Conservation (phyloP, 2,888 invertebrate species). For the Lasioglossum zephyrum region DNA sequence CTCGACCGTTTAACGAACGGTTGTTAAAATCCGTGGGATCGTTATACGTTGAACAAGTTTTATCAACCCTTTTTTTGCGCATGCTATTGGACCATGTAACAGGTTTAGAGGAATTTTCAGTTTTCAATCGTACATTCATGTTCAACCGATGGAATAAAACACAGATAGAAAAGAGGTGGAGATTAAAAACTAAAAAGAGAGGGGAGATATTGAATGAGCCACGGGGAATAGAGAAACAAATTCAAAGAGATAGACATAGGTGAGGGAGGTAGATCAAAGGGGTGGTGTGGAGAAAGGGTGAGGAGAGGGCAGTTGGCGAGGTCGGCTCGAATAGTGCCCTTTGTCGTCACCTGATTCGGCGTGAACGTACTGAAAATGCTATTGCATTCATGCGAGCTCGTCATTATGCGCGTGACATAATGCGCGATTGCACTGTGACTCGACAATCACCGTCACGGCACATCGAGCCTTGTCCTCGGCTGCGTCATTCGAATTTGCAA, state of each 20-base stretch:
- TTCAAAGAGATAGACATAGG: neutral
- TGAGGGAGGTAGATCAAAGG: neutral
- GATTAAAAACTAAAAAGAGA: constrained; percentile 5
- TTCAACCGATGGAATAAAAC: neutral
- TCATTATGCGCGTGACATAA: constrained; percentile 78
- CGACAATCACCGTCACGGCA: constrained; percentile 74
- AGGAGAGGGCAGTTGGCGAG: constrained; percentile 20
- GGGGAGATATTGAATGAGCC: neutral
- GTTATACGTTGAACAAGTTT: neutral
- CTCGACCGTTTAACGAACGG: neutral
- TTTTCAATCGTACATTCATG: constrained; percentile 3
- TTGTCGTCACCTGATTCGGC: constrained; percentile 68
- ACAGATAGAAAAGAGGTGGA: neutral
- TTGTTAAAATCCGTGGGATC: neutral
- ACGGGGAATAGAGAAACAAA: neutral
- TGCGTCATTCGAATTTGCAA: constrained; percentile 76
- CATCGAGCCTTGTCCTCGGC: constrained; percentile 51
- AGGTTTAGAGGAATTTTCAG: neutral
- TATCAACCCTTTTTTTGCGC: neutral
- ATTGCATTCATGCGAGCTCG: constrained; percentile 75
- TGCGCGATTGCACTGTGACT: constrained; percentile 73
- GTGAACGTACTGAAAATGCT: constrained; percentile 74
- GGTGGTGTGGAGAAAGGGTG: neutral
- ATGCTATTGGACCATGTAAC: neutral
- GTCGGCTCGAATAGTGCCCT: constrained; percentile 63